These are phyloP conservation scores for Enteromius trimaculatus DNA, from an alignment of 2,797 vertebrate genomes.

Conservation along the genomic window DNA sequence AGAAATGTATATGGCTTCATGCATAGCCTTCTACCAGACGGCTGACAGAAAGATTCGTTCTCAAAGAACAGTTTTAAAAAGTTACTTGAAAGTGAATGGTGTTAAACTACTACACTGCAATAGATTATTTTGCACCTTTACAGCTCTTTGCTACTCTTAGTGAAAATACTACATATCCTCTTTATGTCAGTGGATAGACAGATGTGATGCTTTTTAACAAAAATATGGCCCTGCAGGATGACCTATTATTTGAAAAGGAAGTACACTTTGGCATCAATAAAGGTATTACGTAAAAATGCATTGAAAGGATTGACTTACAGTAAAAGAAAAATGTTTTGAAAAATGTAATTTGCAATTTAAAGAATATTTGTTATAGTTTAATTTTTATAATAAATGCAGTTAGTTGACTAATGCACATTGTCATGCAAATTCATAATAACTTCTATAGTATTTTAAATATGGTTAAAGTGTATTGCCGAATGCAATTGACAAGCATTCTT, in stretches of 20 bases:
- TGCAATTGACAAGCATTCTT: neutral
- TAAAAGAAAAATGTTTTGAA: too few relatives aligned
- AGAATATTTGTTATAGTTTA: neutral
- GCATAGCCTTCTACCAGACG: neutral
- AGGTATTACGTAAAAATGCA: neutral
- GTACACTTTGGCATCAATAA: neutral
- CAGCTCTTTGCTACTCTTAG: neutral
- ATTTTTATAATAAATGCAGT: neutral
- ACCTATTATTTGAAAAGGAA: neutral
- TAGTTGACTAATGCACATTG: conserved; percentile 5
- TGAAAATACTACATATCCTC: neutral
- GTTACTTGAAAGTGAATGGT: neutral
- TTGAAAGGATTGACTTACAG: neutral
- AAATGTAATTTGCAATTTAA: neutral
- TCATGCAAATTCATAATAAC: neutral
- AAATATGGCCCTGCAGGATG: neutral
- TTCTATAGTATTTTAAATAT: neutral
- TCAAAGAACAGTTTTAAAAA: conserved; percentile 9
- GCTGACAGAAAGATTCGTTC: neutral
- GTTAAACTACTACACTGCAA: neutral
- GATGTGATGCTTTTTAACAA: neutral
- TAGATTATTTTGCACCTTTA: neutral
- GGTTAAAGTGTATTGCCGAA: neutral
- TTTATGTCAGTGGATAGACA: neutral
- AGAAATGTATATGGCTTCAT: conserved; percentile 29